Evolutionary conservation across 23 tunicate genomes (phyloP), one percentile per base, ranked within the genome.

Genomic region (Styela plicata): DNA sequence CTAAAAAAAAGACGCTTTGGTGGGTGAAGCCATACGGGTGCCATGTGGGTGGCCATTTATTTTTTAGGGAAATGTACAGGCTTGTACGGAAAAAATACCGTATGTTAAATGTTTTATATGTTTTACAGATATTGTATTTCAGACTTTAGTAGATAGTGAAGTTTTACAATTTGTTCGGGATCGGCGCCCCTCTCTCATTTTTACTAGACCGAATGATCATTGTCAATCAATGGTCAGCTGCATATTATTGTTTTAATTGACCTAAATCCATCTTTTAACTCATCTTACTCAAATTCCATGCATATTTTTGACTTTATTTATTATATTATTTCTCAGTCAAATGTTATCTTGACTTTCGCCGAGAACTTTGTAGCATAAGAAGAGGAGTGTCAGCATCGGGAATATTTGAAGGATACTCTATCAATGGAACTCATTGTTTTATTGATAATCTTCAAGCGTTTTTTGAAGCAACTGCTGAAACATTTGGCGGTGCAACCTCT

Each of bases 301-400:
- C 57, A 5, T 44, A 44, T 44, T 44, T 44, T n/a, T n/a, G n/a
- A n/a, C n/a, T n/a, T n/a, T n/a, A n/a, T 53, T 22, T n/a, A 24
- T 0, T 29, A 78, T 23, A 18, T 76, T 63, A 74, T 75, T 63
- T 61, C n/a, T 36, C 83, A 90, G 96, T 32, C 34, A 85, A 85
- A 76, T 90, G 96, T 74, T 90, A 83, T 69, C 73, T 85, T 32
- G 96, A 90, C 34, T 61, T 90, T 1, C 84, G 96, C 10, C 24
- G 68, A 25, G 96, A 90, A 65, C 82, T 63, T n/a, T 90, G 96
- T 33, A 52, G 34, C 34, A 52, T 22, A 0, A 31, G 80, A 24
- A 16, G 34, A 35, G 33, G 3, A 44, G 18, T 23, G 10, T 27
- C 31, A 21, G 63, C 64, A 27, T 75, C 67, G 19, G 81, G 88